Percentiles rank a stretch among this genome's conserved stretches.
Conservation (phyloP, 1,140 invertebrate genomes). For the Rhysida immarginata region DNA sequence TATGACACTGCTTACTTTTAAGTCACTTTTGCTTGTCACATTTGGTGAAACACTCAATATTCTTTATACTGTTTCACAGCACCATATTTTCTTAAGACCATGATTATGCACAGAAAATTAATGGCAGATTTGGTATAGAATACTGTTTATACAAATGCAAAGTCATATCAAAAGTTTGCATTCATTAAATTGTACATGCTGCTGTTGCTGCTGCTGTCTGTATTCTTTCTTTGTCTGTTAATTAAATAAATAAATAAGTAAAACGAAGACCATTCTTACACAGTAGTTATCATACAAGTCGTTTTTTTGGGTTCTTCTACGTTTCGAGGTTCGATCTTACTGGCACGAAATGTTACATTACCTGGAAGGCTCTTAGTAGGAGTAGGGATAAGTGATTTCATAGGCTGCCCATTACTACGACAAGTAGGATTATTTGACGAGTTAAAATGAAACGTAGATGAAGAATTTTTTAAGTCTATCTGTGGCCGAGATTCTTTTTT, state of each 20-base stretch:
- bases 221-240: too few species aligned
- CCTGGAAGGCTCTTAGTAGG: neutral
- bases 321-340: neutral
- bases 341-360: neutral
- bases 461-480: slow-evolving; percentile 18
- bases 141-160: too few species aligned
- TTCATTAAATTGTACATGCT: too few species aligned
- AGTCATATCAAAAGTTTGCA: too few species aligned
- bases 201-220: too few species aligned
- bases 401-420: neutral
- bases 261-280: slow-evolving; percentile 6
- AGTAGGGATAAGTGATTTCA: slow-evolving; percentile 8
- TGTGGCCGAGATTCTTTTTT: slow-evolving; percentile 17
- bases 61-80: too few species aligned
- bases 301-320: slow-evolving; percentile 5
- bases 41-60: too few species aligned
- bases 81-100: too few species aligned
- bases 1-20: too few species aligned
- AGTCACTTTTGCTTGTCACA: too few species aligned
- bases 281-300: slow-evolving; percentile 17
- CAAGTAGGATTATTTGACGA: slow-evolving; percentile 38
- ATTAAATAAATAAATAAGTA: neutral
- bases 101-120: too few species aligned
- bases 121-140: too few species aligned
- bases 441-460: slow-evolving; percentile 34